Conservation (phyloP, 2,888 invertebrate genomes). For the Hemithea aestivaria region DNA sequence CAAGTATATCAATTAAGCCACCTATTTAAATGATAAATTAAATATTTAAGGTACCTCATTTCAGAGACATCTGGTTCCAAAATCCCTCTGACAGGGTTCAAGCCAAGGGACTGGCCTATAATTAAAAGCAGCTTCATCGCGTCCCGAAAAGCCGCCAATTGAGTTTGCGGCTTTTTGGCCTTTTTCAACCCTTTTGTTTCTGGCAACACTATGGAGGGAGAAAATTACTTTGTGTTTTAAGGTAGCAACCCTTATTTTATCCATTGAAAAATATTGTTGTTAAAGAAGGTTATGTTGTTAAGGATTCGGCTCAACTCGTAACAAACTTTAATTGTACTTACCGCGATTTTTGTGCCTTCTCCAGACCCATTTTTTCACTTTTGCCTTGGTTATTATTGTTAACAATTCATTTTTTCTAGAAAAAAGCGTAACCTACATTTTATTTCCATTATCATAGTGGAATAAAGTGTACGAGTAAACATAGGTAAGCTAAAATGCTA, state of each 20-base stretch:
- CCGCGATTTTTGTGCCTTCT: slow-evolving; percentile 3
- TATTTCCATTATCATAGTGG: too few species aligned
- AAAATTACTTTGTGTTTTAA: too few species aligned
- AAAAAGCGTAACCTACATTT: too few species aligned
- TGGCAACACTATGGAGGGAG: slow-evolving; percentile 2
- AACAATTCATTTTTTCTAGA: slow-evolving; percentile 10
- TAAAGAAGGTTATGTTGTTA: too few species aligned
- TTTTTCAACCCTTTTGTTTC: neutral
- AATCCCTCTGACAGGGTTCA: slow-evolving; percentile 44
- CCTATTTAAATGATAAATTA: too few species aligned
- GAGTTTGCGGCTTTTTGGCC: slow-evolving; percentile 18
- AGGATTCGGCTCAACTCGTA: too few species aligned
- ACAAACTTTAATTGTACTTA: too few species aligned
- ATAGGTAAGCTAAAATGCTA: too few species aligned
- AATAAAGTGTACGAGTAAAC: neutral
- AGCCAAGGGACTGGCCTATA: slow-evolving; percentile 41
- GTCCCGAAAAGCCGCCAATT: slow-evolving; percentile 36
- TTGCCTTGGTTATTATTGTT: slow-evolving; percentile 2
- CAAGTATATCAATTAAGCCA: too few species aligned
- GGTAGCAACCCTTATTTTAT: too few species aligned
- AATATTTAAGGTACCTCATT: slow-evolving; percentile 46
- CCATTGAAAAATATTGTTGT: too few species aligned
- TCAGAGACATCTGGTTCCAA: slow-evolving; percentile 32
- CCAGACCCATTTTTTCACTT: slow-evolving; percentile 3
- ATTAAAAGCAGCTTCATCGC: slow-evolving; percentile 41